A percentile compares a stretch with the other conserved stretches of the same genome.
phyloP scores from a whole-genome alignment of 2,888 invertebrate genomes.

The Tiphia femorata region DNA sequence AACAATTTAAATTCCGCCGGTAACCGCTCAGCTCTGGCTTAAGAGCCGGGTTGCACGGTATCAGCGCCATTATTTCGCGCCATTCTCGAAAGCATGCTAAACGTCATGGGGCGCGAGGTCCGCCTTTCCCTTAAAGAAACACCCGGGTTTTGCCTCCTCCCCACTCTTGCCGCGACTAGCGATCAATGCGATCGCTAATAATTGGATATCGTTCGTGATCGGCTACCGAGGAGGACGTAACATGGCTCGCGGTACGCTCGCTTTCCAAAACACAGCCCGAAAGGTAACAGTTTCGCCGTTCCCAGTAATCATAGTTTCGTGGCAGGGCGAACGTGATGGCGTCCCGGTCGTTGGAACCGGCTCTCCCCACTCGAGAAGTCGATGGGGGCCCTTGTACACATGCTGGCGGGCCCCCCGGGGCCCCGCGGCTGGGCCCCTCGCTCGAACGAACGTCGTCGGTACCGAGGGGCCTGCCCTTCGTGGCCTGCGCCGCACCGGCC shows the following conservation, averaged over 20 bases:
- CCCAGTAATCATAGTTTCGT: constrained; percentile 64
- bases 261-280: constrained; percentile 16
- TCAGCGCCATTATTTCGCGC: constrained; percentile 36
- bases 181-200: constrained; percentile 14
- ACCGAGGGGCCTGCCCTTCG: constrained; percentile 52
- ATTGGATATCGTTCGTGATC: no score
- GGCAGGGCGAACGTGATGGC: constrained; percentile 60
- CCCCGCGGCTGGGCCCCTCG: constrained; percentile 52
- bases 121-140: no score
- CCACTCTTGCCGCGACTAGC: not conserved
- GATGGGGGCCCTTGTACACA: constrained; percentile 15
- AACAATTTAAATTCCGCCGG: not conserved
- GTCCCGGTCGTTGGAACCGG: constrained; percentile 63
- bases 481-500: constrained; percentile 21
- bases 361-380: constrained; percentile 58
- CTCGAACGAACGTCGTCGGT: constrained; percentile 44
- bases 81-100: constrained; percentile 26
- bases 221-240: not conserved
- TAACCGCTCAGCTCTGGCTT: no score
- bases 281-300: constrained; percentile 35
- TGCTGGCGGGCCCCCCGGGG: constrained; percentile 29
- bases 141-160: no score
- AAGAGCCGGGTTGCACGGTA: not conserved
- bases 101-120: not conserved
- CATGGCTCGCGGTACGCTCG: constrained; percentile 14